A percentile compares a stretch with the other conserved stretches of the same genome.
Evolutionary conservation across 2,113 vertebrate species (phyloP).

Genomic region (Pluvialis apricaria): DNA sequence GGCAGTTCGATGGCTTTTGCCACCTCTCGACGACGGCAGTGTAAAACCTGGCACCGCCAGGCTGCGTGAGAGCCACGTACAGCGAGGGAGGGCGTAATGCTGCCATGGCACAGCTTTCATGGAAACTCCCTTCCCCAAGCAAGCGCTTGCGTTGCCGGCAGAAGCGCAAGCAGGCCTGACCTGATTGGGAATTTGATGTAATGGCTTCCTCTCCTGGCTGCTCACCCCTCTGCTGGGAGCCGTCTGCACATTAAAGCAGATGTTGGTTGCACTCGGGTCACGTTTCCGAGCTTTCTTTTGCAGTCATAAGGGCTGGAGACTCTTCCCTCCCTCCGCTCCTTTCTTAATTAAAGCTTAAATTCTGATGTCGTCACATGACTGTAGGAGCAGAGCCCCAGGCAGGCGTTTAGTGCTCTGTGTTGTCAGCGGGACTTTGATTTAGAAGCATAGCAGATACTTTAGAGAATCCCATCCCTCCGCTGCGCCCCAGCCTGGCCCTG

Average conservation of each 20-base stretch:
- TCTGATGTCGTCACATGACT: conserved; percentile 4
- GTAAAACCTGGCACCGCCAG: not conserved
- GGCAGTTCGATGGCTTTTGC: not conserved
- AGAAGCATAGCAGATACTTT: not conserved
- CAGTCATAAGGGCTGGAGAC: not conserved
- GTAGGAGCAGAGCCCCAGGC: conserved; percentile 41
- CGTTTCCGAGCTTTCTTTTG: conserved; percentile 27
- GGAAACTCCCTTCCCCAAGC: not conserved
- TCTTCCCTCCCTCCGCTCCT: conserved; percentile 14
- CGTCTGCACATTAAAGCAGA: conserved; percentile 13
- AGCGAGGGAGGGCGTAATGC: not conserved
- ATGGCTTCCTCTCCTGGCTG: not conserved
- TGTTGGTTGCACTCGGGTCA: conserved; percentile 16
- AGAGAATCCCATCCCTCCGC: not conserved
- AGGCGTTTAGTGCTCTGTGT: conserved; percentile 18
- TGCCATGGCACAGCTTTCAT: not conserved
- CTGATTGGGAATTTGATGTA: not conserved
- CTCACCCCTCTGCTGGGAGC: conserved; percentile 30
- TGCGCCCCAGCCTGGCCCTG: not conserved
- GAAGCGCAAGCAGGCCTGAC: not conserved
- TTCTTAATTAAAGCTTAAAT: conserved; percentile 65
- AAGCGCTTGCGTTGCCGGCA: not conserved
- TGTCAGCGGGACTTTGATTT: conserved; percentile 29
- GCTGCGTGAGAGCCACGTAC: not conserved
- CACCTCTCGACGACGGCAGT: rapidly evolving